phyloP scores from a whole-genome alignment of 1,140 invertebrate genomes.

The Drosophila bocqueti region DNA sequence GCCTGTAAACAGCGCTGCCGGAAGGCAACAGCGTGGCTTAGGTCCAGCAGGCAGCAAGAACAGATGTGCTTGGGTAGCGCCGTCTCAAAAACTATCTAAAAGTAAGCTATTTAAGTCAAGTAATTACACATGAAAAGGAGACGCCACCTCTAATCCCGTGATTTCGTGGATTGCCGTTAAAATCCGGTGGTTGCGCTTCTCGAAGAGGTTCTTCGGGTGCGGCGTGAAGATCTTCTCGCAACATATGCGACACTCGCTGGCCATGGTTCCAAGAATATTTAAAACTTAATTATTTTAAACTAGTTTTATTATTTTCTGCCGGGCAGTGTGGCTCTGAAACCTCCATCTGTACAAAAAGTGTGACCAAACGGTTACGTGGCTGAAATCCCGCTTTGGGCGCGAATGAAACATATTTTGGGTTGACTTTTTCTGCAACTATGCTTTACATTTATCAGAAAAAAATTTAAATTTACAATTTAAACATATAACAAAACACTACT shows the following conservation, averaged over 20 bases:
- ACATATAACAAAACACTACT: too few species aligned
- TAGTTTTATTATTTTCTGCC: conserved; percentile 2
- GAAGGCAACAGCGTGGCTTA: conserved; percentile 56
- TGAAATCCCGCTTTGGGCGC: not conserved
- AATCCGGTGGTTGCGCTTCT: conserved; percentile 36
- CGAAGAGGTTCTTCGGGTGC: conserved; percentile 61
- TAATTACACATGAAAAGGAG: not conserved
- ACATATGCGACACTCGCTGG: conserved; percentile 49
- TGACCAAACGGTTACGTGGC: not conserved
- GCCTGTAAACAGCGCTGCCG: conserved; percentile 58
- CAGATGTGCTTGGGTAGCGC: conserved; percentile 61
- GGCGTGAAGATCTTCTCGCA: conserved; percentile 51
- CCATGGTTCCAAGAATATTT: conserved; percentile 18
- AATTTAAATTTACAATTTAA: too few species aligned
- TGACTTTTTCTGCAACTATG: too few species aligned
- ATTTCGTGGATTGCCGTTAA: conserved; percentile 38
- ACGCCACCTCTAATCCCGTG: conserved; percentile 51
- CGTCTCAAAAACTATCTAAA: conserved; percentile 26
- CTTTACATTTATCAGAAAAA: too few species aligned
- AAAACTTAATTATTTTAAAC: not conserved
- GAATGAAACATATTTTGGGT: too few species aligned
- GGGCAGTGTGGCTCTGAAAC: not conserved
- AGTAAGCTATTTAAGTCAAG: not conserved
- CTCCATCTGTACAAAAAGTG: not conserved
- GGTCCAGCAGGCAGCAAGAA: conserved; percentile 62